Percentiles rank a stretch among this genome's conserved stretches.
phyloP scores from a whole-genome alignment of 1,140 invertebrate genomes.

The Zeugodacus cucurbitae region DNA sequence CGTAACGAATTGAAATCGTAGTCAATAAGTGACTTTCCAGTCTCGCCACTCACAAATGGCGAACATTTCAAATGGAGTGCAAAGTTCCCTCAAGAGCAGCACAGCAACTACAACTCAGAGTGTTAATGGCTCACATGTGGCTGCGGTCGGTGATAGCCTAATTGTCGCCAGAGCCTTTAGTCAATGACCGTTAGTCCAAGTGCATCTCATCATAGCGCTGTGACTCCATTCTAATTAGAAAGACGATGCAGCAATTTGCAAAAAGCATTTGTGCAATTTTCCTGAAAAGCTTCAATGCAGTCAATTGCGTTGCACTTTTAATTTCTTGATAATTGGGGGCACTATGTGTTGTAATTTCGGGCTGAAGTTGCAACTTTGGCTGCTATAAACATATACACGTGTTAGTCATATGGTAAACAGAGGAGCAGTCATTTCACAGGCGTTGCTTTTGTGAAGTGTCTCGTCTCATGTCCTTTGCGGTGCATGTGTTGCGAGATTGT shows the following conservation, averaged over 20 bases:
- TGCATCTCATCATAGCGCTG: no score
- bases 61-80: background rate
- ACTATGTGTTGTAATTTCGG: background rate
- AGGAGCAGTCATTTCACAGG: background rate
- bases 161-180: background rate
- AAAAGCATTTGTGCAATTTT: conserved; percentile 8
- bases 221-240: conserved; percentile 1
- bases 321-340: background rate
- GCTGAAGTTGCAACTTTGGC: background rate
- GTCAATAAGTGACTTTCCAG: background rate
- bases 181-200: no score
- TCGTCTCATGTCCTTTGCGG: conserved; percentile 15
- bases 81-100: background rate
- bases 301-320: background rate
- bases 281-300: conserved; percentile 33
- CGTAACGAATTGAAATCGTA: background rate
- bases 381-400: background rate
- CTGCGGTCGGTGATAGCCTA: background rate
- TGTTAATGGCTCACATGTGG: conserved; percentile 13
- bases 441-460: background rate
- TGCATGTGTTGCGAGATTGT: background rate
- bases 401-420: background rate
- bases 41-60: background rate
- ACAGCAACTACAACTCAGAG: background rate
- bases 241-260: conserved; percentile 19